Percentiles rank a stretch among this genome's conserved stretches.
phyloP scores from a whole-genome alignment of 2,797 vertebrate genomes.

The Chaunax sp. region DNA sequence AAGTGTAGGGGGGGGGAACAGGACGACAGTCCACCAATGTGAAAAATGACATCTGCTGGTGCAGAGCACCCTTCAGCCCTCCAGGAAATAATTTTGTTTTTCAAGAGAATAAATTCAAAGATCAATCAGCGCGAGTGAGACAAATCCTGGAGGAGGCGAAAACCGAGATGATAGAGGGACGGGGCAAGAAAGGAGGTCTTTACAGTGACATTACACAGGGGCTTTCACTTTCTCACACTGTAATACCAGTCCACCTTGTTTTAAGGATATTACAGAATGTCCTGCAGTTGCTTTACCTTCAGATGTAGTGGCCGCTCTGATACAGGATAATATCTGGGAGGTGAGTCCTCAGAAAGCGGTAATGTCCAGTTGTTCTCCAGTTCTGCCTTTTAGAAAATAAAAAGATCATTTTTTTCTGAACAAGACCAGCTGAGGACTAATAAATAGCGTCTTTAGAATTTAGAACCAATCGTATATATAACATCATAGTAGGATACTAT shows the following conservation, averaged over 20 bases:
- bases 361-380: slow-evolving; percentile 85
- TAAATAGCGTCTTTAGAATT: no score
- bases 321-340: slow-evolving; percentile 75
- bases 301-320: slow-evolving; percentile 66
- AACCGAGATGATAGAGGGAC: slow-evolving; percentile 62
- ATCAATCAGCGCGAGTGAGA: slow-evolving; percentile 86
- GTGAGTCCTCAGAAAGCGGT: slow-evolving; percentile 74
- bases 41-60: slow-evolving; percentile 92
- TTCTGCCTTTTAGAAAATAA: slow-evolving; percentile 78
- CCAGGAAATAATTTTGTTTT: slow-evolving; percentile 90
- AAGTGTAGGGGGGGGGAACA: slow-evolving; percentile 73
- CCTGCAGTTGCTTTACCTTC: slow-evolving; percentile 44
- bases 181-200: slow-evolving; percentile 28
- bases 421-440: slow-evolving; percentile 4
- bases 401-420: neutral
- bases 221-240: slow-evolving; percentile 3
- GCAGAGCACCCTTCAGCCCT: slow-evolving; percentile 86
- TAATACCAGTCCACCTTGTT: neutral
- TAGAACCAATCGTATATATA: no score
- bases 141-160: slow-evolving; percentile 78
- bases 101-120: slow-evolving; percentile 87
- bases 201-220: slow-evolving; percentile 17
- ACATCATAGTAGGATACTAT: no score
- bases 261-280: neutral
- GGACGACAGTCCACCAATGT: slow-evolving; percentile 72